Percentiles rank a stretch among this genome's conserved stretches.
These are phyloP conservation scores for Mamestra configurata DNA, from an alignment of 1,140 invertebrate genomes.

Conservation along the genomic window DNA sequence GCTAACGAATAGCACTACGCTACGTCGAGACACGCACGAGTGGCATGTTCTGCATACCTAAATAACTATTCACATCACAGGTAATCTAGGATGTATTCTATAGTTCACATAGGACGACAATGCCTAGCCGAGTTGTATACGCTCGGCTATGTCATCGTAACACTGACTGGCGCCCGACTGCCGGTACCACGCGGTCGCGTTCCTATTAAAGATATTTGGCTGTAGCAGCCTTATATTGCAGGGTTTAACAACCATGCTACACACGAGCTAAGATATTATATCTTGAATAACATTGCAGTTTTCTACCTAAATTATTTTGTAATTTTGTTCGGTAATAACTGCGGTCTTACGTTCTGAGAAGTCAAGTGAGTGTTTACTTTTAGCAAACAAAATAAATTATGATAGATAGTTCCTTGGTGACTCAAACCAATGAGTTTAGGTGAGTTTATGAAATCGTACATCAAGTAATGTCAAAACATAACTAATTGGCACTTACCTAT, in stretches of 20 bases:
- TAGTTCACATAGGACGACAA: background rate
- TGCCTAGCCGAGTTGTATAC: conserved; percentile 7
- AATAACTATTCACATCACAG: background rate
- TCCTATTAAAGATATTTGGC: conserved; percentile 25
- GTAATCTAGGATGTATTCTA: no score
- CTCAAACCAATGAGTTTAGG: no score
- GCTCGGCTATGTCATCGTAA: conserved; percentile 52
- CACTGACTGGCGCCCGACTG: conserved; percentile 56
- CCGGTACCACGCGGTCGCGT: conserved; percentile 53
- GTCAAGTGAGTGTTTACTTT: background rate
- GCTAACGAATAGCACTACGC: background rate
- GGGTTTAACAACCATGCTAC: conserved; percentile 10
- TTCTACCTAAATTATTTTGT: background rate
- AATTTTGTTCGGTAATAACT: background rate
- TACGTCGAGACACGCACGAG: background rate
- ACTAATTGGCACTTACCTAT: background rate
- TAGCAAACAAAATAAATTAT: no score
- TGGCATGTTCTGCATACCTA: background rate
- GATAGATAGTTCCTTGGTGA: no score
- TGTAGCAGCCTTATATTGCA: background rate
- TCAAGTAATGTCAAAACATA: background rate
- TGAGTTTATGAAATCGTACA: no score
- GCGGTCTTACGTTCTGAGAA: background rate
- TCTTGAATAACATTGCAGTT: background rate
- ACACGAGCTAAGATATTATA: no score